phyloP scores from a whole-genome alignment of 30 jellyfish, hydroid and myxozoan genomes.

The Phacellophora camtschatica region DNA sequence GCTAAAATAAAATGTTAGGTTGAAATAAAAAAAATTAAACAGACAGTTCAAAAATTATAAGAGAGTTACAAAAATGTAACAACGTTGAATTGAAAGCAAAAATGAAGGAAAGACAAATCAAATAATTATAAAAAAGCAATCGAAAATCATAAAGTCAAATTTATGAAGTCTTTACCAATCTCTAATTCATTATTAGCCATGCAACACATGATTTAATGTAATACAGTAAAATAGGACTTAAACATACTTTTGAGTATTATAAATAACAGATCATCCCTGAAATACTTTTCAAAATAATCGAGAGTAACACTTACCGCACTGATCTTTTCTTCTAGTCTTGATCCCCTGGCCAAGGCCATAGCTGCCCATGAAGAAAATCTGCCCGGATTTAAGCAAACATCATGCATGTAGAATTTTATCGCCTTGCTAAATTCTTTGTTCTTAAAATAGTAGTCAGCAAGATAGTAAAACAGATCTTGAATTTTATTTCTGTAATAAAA shows the following conservation, averaged over 20 bases:
- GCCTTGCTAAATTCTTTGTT: conserved; percentile 96
- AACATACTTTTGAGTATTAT: too few species aligned
- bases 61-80: too few species aligned
- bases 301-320: conserved; percentile 81
- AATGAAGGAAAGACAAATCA: not conserved
- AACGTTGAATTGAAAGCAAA: too few species aligned
- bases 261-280: too few species aligned
- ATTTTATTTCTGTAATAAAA: conserved; percentile 47
- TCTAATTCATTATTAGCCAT: too few species aligned
- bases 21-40: too few species aligned
- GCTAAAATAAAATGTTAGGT: not conserved
- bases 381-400: conserved; percentile 86
- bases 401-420: conserved; percentile 92
- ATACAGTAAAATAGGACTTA: too few species aligned
- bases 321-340: conserved; percentile 94
- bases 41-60: too few species aligned
- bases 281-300: too few species aligned
- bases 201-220: too few species aligned
- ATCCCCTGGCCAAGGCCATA: conserved; percentile 91
- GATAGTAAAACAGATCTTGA: conserved; percentile 82
- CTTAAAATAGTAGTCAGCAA: conserved; percentile 91
- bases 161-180: too few species aligned
- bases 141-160: not conserved
- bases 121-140: not conserved
- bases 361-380: conserved; percentile 99